These are phyloP conservation scores for Bothrops jararaca DNA, from an alignment of 2,113 vertebrate genomes.

Conservation along the genomic window DNA sequence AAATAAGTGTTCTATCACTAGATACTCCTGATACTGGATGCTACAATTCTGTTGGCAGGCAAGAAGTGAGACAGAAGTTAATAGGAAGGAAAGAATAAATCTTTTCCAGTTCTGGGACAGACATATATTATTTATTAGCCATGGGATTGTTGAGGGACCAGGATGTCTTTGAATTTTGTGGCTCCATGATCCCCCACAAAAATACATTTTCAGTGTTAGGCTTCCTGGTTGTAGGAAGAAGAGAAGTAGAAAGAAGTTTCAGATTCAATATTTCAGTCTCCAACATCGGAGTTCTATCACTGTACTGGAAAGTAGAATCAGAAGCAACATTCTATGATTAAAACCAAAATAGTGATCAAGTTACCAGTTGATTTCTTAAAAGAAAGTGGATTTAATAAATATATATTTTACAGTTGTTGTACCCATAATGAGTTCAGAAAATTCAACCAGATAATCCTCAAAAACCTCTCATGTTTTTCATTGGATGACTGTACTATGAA, in stretches of 20 bases:
- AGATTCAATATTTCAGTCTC: not conserved
- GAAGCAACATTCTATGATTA: not conserved
- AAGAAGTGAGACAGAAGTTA: not conserved
- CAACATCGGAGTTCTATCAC: not conserved
- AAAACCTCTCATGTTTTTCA: not conserved
- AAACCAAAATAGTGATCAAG: not conserved
- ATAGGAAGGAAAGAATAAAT: not conserved
- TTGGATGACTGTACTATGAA: not conserved
- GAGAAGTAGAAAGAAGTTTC: not conserved
- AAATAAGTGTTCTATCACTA: not conserved
- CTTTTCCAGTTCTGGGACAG: not conserved
- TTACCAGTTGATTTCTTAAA: not conserved
- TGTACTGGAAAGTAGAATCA: not conserved
- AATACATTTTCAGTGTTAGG: not conserved
- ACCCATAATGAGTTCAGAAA: not conserved
- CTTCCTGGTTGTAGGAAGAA: not conserved
- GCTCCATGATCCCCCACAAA: not conserved
- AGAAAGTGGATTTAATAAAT: not conserved
- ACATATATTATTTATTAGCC: not conserved
- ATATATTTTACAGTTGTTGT: not conserved
- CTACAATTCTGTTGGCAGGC: not conserved
- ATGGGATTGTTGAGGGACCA: not conserved
- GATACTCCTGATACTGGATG: not conserved
- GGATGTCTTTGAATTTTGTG: not conserved
- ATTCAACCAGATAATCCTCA: not conserved